Base-by-base conservation (phyloP, 1,140 invertebrate genomes). In the Wasmannia auropunctata region DNA sequence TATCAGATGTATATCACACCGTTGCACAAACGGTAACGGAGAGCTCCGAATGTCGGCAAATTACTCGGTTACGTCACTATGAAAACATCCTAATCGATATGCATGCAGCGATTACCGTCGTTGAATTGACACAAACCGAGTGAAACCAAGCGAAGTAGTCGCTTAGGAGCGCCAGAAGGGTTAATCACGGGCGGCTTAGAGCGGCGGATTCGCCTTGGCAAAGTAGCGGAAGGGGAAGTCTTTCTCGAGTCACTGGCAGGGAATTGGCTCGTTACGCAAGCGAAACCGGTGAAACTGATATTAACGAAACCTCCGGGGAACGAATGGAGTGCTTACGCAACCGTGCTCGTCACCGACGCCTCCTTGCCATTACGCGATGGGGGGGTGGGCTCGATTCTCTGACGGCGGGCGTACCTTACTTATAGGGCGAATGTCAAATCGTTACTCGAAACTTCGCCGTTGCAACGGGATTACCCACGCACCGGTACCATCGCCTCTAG, bases 341-440 rank as follows among this genome's bases (percentile, higher is more conserved):
- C 46, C 74, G 37, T 79, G 67, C 46, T 72, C 51, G 40, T 72
- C 79, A 72, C 19, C 8, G 40, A 22, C 37, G 22, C 10, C 43
- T 11, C 56, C 7, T 11, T 25, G 10, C 14, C 28, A 16, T 22
- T 16, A 65, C 7, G n/a, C n/a, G n/a, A n/a, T n/a, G 49, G 16
- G 0, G 14, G 70, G 19, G 43, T 10, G 5, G n/a, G 70, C 14
- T 46, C 74, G 87, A 81, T 67, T 80, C 43, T 62, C 54, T 49
- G 25, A 25, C 56, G 85, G 58, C 37, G 11, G 19, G 72, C 72
- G 46, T 87, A 58, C 84, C n/a, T 63, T 63, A 46, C 56, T 88
- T 81, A 86, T 54, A 67, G 51, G 72, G 77, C 85, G 69, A 90
- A 90, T 77, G 88, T 90, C 87, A 86, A 90, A 90, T 90, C 88